Conservation (phyloP, 2,888 invertebrate genomes). For the Nephrotoma appendiculata region DNA sequence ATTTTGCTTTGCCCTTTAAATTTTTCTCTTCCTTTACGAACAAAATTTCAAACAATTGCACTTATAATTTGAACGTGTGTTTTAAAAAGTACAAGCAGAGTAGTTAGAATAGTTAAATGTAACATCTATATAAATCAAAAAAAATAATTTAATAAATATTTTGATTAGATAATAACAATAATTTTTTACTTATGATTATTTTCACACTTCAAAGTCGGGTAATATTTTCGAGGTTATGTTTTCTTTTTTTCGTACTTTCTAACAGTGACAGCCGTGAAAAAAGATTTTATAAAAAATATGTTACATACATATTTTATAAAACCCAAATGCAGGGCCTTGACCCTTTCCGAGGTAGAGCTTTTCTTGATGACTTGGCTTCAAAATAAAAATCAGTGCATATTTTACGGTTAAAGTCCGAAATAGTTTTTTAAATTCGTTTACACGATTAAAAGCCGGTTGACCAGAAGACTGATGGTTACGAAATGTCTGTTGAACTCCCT, state of each 20-base stretch:
- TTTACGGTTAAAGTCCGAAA: too few species aligned
- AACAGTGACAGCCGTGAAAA: neutral
- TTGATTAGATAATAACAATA: neutral
- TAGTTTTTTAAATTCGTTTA: too few species aligned
- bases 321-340: neutral
- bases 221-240: neutral
- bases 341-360: too few species aligned
- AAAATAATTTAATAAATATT: neutral
- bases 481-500: too few species aligned
- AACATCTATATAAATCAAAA: neutral
- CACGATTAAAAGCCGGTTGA: too few species aligned
- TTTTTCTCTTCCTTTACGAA: neutral
- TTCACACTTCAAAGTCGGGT: neutral
- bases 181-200: neutral
- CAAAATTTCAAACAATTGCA: neutral
- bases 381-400: too few species aligned
- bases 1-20: neutral
- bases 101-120: neutral
- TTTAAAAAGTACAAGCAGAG: neutral
- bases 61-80: neutral
- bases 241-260: neutral
- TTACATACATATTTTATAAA: neutral
- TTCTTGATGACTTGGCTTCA: too few species aligned
- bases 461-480: too few species aligned
- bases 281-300: neutral